Evolutionary conservation across 2,797 vertebrate genomes (phyloP).

Genomic region (Ambastaia sidthimunki): DNA sequence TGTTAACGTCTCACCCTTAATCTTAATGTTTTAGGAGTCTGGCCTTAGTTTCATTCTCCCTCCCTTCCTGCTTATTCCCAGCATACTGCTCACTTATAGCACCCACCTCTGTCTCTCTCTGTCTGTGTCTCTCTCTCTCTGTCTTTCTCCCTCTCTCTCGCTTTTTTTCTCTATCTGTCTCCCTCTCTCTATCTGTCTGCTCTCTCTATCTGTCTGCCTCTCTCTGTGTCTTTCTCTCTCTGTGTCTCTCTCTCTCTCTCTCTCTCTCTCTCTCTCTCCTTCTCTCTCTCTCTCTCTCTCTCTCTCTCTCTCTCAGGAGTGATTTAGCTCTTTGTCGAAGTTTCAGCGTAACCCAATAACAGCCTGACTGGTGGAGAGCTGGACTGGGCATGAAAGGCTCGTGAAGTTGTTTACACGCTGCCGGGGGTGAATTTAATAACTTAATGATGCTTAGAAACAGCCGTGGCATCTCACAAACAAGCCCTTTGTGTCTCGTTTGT

Average conservation of each 20-base stretch:
- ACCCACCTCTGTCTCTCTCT: too few relatives aligned
- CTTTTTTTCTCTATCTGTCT: too few relatives aligned
- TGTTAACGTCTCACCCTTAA: slow-evolving; percentile 65
- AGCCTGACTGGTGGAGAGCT: slow-evolving; percentile 58
- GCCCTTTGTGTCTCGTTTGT: slow-evolving; percentile 75
- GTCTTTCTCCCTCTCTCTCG: too few relatives aligned
- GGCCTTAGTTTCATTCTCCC: slow-evolving; percentile 44
- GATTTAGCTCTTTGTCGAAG: slow-evolving; percentile 71
- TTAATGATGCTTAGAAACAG: slow-evolving; percentile 73
- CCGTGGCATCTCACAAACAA: slow-evolving; percentile 69
- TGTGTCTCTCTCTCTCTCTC: slow-evolving; percentile 54
- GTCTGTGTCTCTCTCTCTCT: too few relatives aligned
- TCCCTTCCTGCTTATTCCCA: too few relatives aligned
- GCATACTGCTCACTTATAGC: too few relatives aligned
- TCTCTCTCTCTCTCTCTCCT: slow-evolving; percentile 10
- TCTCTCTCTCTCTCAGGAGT: neutral
- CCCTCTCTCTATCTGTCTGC: too few relatives aligned
- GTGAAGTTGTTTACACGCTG: slow-evolving; percentile 74
- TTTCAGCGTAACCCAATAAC: slow-evolving; percentile 74
- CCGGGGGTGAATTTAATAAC: slow-evolving; percentile 76
- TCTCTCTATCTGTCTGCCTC: neutral
- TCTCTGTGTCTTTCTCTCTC: slow-evolving; percentile 51
- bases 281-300: too few relatives aligned
- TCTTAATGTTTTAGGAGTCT: slow-evolving; percentile 65
- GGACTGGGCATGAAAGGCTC: slow-evolving; percentile 65